These are phyloP conservation scores for Thecophora atra DNA, from an alignment of 2,888 invertebrate species.

Conservation along the genomic window DNA sequence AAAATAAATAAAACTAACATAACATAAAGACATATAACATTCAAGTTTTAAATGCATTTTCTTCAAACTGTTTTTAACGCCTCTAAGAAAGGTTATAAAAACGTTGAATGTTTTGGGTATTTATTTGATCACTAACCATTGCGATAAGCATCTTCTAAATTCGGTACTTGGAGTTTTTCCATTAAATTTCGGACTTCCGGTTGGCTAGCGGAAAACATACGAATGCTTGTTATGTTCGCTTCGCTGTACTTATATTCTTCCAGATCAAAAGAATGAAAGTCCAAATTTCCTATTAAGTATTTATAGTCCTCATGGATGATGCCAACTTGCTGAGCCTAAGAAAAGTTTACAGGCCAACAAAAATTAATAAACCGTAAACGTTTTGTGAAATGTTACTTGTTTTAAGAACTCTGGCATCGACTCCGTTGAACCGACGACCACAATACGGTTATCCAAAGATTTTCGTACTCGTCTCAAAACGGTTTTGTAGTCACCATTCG, in stretches of 20 bases:
- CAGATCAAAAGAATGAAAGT: conserved; percentile 73
- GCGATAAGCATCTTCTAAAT: conserved; percentile 52
- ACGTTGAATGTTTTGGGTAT: neutral
- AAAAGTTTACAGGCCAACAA: conserved; percentile 1
- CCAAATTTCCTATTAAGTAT: conserved; percentile 81
- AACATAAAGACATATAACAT: neutral
- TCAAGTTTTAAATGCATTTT: no score
- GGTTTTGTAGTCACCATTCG: conserved; percentile 74
- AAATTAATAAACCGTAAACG: neutral
- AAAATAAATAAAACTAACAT: neutral
- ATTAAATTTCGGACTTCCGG: conserved; percentile 66
- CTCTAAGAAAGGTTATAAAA: no score
- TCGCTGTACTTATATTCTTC: conserved; percentile 82
- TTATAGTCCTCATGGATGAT: conserved; percentile 94
- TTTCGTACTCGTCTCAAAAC: conserved; percentile 76
- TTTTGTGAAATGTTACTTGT: conserved; percentile 51
- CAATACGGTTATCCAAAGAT: conserved; percentile 74
- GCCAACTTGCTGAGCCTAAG: conserved; percentile 89
- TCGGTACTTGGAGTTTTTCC: conserved; percentile 50
- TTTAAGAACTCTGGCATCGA: conserved; percentile 70
- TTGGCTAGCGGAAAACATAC: conserved; percentile 73
- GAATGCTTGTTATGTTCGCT: conserved; percentile 81
- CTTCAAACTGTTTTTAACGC: no score
- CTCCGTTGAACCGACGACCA: conserved; percentile 76
- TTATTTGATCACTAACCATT: conserved; percentile 49